Evolutionary conservation across 92 coral and sea anemone species (phyloP), one percentile per base, ranked within the genome.

Genomic region (Pocillopora meandrina): DNA sequence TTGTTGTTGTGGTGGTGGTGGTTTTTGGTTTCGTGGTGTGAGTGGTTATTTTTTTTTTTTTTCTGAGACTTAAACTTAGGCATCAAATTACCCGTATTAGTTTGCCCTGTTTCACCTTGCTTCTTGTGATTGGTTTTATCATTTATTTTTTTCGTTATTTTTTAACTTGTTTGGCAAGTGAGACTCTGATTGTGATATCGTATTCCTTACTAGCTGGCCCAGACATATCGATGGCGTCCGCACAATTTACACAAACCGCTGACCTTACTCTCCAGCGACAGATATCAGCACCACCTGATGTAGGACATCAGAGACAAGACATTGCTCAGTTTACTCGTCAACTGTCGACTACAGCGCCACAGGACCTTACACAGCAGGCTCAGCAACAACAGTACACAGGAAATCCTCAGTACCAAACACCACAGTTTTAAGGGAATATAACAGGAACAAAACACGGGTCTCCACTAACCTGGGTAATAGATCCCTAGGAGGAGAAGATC

Each of bases 291-390:
- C 91, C 94, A 9, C 77, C 93, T 17, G 92, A 89, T 49, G 81
- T 89, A 11, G 89, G 88, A 14, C 47, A 92, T 19, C 98, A 93
- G 78, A 86, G 98, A 74, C 98, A 95, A 68, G 91, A 93, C 73
- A 93, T 96, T 20, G 90, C 94, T 9, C 94, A 92, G 52, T 90
- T 88, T 76, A 89, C 89, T n/a, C 91, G 99, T n/a, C 99, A 97
- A 76, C 58, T 96, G 71, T 86, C 99, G 0, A 91, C 93, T 12
- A 93, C 98, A 58, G 95, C 74, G 3, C 87, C 95, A 42, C 98
- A 94, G 72, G 98, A 94, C 65, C 72, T 94, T 16, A 9, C 92
- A 26, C 98, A 92, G 66, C 98, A 91, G 57, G 76, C 80, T 60
- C 94, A 93, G 42, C 94, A 87, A 72, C 95, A 92, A 47, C 95